Base-by-base conservation (phyloP, 2,888 invertebrate genomes). In the Frankliniella intonsa region DNA sequence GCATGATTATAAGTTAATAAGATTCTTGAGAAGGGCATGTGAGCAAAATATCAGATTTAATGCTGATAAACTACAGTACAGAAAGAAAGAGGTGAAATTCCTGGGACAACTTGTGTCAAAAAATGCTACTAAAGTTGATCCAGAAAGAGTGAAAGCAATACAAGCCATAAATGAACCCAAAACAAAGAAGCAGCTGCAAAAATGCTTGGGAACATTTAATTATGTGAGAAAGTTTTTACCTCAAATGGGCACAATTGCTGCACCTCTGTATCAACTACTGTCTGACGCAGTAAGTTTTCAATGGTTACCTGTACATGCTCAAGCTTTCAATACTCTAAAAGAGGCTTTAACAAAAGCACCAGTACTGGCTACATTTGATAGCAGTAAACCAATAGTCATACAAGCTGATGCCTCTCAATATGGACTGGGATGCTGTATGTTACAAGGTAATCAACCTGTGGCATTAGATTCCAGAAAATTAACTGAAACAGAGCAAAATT, bases 331-430 rank as follows among this genome's bases (percentile, higher is more conserved):
- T 19, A 50, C 50, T 38, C 51, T n/a, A n/a, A n/a, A n/a, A n/a
- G n/a, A n/a, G n/a, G n/a, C n/a, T n/a, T n/a, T n/a, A n/a, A n/a
- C n/a, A 80, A 50, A 65, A 17, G 19, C 82, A n/a, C 83, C 83
- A 81, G 81, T 80, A 22, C 51, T 83, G 49, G 65, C 14, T 50
- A 81, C 51, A 50, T 83, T 83, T 82, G 82, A 83, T 79, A 10
- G 25, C 25, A 38, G 22, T 22, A 82, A 83, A 69, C 80, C 80
- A 80, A 27, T 83, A 8, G 76, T 69, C 14, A 80, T 83, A 9
- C 83, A 83, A 80, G 50, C 81, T 5, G 83, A 83, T 80, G 82
- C 83, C 5, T 81, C 81, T 12, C 38, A 83, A 55, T 38, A 81
- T 51, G 51, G 51, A 51, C 49, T 81, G 50, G 83, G 82, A 22